These are phyloP conservation scores for Drosophila equinoxialis DNA, from an alignment of 1,140 invertebrate genomes.

Conservation along the genomic window DNA sequence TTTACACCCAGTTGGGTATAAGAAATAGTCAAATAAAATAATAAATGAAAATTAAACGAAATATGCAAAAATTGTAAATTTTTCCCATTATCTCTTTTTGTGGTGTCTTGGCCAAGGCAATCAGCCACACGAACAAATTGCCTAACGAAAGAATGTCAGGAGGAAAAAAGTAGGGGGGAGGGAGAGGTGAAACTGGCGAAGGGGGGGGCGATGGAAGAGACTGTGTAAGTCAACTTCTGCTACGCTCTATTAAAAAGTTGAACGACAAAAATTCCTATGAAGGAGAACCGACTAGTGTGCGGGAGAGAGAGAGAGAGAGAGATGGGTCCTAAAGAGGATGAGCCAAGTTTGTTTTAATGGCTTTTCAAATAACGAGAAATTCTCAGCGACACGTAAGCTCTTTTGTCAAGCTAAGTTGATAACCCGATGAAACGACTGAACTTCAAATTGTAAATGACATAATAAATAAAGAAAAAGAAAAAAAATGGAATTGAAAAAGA, in stretches of 20 bases:
- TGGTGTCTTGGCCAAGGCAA: slow-evolving; percentile 5
- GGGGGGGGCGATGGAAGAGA: no score
- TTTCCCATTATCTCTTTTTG: neutral
- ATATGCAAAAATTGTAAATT: slow-evolving; percentile 32
- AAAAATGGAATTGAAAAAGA: neutral
- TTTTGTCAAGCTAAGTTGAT: slow-evolving; percentile 27
- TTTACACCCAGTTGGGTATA: slow-evolving; percentile 34
- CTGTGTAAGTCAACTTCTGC: neutral
- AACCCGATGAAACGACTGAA: slow-evolving; percentile 1
- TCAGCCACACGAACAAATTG: neutral
- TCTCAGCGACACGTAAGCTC: slow-evolving; percentile 46
- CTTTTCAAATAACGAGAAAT: slow-evolving; percentile 22
- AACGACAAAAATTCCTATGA: slow-evolving; percentile 6
- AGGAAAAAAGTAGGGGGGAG: neutral
- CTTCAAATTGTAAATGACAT: slow-evolving; percentile 13
- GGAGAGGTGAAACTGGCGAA: no score
- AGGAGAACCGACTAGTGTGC: neutral
- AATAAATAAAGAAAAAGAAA: neutral
- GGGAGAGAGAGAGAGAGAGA: neutral
- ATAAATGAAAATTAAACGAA: slow-evolving; percentile 43
- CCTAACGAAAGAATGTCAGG: neutral
- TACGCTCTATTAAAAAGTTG: slow-evolving; percentile 16
- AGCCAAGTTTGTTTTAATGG: slow-evolving; percentile 16
- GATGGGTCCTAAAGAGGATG: neutral
- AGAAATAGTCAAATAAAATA: slow-evolving; percentile 27